Conservation (phyloP, 2,797 vertebrate genomes). For the Botia almorhae region DNA sequence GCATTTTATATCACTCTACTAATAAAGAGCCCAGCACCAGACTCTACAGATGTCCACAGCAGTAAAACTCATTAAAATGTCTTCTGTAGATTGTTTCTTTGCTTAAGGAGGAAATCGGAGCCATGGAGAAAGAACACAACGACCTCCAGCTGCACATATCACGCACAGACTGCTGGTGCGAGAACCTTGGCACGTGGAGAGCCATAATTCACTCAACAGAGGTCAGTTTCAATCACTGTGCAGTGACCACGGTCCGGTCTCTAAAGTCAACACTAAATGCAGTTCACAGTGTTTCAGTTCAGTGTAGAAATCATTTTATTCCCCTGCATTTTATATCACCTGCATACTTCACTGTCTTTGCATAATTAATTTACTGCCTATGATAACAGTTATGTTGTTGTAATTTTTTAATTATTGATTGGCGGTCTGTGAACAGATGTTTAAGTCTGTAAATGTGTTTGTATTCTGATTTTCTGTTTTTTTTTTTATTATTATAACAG, state of each 20-base stretch:
- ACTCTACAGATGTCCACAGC: neutral
- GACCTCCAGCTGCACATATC: slow-evolving; percentile 93
- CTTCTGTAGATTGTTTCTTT: slow-evolving; percentile 86
- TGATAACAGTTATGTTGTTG: neutral
- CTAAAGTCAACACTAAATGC: too few species aligned
- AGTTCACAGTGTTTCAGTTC: too few species aligned
- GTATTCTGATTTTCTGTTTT: neutral
- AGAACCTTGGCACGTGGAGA: slow-evolving; percentile 94
- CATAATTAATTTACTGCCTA: neutral
- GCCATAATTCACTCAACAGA: slow-evolving; percentile 87
- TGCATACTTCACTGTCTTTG: neutral
- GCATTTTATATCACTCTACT: too few species aligned
- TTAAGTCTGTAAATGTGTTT: neutral
- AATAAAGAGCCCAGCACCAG: too few species aligned
- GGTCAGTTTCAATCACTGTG: slow-evolving; percentile 70
- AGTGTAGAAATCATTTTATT: neutral
- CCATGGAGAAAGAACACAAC: slow-evolving; percentile 92
- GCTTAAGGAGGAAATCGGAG: slow-evolving; percentile 92
- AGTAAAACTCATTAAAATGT: neutral
- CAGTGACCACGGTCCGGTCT: too few species aligned
- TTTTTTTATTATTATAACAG: neutral
- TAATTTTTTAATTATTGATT: neutral
- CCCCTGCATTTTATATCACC: neutral
- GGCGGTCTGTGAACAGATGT: neutral
- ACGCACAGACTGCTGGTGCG: slow-evolving; percentile 97